Percentiles rank a stretch among this genome's conserved stretches.
Evolutionary conservation across 2,797 vertebrate species (phyloP).

Genomic region (Todus mexicanus): DNA sequence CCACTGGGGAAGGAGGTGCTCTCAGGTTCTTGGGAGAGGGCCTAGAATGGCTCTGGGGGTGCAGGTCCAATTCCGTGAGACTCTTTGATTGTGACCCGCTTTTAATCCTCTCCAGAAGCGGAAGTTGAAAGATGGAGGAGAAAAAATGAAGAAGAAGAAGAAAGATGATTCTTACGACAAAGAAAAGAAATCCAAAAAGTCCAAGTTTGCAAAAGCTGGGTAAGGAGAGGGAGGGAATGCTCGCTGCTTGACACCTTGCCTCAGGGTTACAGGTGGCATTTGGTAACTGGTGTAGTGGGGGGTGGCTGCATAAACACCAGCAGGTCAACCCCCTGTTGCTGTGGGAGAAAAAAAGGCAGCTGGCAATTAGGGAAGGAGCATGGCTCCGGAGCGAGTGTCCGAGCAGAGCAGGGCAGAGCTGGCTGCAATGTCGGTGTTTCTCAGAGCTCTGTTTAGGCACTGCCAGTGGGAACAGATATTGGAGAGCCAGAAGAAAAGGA

Average conservation of each 20-base stretch:
- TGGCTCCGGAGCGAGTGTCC: background rate
- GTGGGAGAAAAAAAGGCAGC: background rate
- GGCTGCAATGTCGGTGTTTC: background rate
- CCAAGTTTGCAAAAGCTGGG: conserved; percentile 77
- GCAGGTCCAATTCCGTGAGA: background rate
- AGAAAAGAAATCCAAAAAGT: conserved; percentile 79
- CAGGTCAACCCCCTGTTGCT: background rate
- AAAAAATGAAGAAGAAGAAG: conserved; percentile 81
- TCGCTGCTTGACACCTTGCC: background rate
- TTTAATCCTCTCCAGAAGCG: conserved; percentile 79
- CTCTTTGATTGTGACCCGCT: background rate
- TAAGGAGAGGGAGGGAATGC: conserved; percentile 56
- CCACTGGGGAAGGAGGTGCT: background rate
- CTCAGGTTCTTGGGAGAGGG: background rate
- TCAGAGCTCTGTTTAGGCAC: background rate
- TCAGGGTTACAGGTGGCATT: background rate
- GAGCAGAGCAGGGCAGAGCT: background rate
- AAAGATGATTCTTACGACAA: conserved; percentile 77
- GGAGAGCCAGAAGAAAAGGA: background rate
- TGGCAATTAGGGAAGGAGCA: background rate
- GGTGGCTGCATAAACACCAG: background rate
- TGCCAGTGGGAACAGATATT: fast-evolving
- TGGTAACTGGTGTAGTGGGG: background rate
- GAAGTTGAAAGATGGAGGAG: conserved; percentile 80
- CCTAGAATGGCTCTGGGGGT: background rate